A percentile compares a stretch with the other conserved stretches of the same genome.
Conservation (phyloP, 2,113 vertebrate species). For the Amia ocellicauda region DNA sequence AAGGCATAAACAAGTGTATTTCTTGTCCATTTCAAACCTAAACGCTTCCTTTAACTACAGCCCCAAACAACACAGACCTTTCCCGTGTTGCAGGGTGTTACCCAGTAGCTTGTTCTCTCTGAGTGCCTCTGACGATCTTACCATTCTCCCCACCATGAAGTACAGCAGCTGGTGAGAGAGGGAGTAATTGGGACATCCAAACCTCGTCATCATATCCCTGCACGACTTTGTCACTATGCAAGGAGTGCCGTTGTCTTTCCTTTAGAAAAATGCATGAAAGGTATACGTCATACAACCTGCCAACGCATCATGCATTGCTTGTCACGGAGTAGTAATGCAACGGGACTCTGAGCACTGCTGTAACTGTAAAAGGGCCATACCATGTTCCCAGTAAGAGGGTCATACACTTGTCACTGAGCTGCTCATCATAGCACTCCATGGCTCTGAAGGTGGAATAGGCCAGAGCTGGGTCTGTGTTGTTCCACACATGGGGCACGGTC, state of each 20-base stretch:
- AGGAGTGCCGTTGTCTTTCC: slow-evolving; percentile 64
- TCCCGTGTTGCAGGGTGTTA: no score
- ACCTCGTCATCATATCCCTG: slow-evolving; percentile 66
- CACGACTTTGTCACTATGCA: slow-evolving; percentile 70
- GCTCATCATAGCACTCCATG: slow-evolving; percentile 65
- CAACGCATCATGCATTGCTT: no score
- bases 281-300: no score
- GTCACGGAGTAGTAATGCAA: no score
- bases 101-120: not conserved
- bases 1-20: not conserved
- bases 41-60: no score
- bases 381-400: slow-evolving; percentile 75
- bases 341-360: no score
- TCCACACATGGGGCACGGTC: slow-evolving; percentile 63
- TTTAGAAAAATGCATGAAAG: slow-evolving; percentile 46
- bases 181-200: slow-evolving; percentile 65
- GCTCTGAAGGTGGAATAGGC: slow-evolving; percentile 48
- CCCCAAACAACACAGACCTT: no score
- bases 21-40: no score
- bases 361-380: slow-evolving; percentile 53
- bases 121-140: slow-evolving; percentile 39
- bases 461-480: slow-evolving; percentile 57
- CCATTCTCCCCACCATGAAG: slow-evolving; percentile 76
- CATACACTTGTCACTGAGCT: slow-evolving; percentile 71
- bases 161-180: slow-evolving; percentile 84